Evolutionary conservation across 2,888 invertebrate species (phyloP), one percentile per base, ranked within the genome.

Genomic region (Brachyptera risi): DNA sequence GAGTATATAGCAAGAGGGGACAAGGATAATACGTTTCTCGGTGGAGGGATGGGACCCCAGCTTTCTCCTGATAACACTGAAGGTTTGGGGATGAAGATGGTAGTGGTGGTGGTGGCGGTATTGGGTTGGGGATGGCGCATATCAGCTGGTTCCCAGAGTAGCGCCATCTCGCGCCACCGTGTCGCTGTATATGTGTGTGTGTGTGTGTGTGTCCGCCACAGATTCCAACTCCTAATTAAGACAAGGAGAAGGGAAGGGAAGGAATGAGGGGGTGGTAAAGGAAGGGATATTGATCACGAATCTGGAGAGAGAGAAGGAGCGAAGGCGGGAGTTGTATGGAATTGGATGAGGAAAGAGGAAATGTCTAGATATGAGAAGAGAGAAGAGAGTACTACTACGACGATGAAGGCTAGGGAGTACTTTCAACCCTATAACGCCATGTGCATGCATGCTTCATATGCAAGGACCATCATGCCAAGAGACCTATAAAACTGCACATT

Each of bases 191-290:
- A 11, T 35, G 26, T 42, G 57, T 47, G 56, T 49, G 35, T 58
- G 42, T 44, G 26, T 78, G 80, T 79, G 85, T 84, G 85, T 85
- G 87, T 86, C 86, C 85, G 85, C 85, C 84, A 81, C 87, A 87
- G 87, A 87, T 86, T 86, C 85, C 83, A 84, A 85, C 84, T 86
- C 85, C 87, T 87, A 87, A 87, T 87, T 87, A 87, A 87, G 86
- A 86, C 84, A 79, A 83, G 83, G 85, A 82, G 75, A 74, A 75
- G 75, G 72, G 75, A 74, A 68, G 71, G 60, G 71, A 66, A 70
- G 70, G 75, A 78, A 78, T 78, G 76, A 79, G 79, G 78, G 78
- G 78, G 79, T 78, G 78, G 78, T 74, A 76, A 77, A 76, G 76
- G 62, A 62, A 62, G 64, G 62, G 63, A 61, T 61, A 63, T 63